Conservation (phyloP, 2,888 invertebrate species). For the Leptinotarsa rubiginosa region DNA sequence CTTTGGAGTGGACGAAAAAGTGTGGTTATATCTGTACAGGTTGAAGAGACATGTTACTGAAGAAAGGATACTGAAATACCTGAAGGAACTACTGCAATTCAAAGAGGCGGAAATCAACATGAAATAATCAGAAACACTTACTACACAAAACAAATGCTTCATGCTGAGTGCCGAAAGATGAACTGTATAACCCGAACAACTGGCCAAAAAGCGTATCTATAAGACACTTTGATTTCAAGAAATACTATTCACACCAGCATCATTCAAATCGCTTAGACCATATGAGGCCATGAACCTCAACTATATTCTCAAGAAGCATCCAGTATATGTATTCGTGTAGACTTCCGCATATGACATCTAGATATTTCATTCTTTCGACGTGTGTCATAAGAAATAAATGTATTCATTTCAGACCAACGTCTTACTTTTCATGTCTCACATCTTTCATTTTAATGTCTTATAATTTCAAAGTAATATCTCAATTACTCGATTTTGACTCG, state of each 20-base stretch:
- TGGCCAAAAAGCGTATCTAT: neutral
- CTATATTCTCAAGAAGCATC: no score
- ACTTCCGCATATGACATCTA: no score
- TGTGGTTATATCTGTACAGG: constrained; percentile 2
- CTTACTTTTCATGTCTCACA: no score
- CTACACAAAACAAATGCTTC: constrained; percentile 4
- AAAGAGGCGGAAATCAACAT: neutral
- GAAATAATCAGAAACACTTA: no score
- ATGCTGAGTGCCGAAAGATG: neutral
- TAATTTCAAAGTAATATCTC: no score
- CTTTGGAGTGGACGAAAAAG: constrained; percentile 20
- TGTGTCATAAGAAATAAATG: no score
- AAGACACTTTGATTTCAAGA: neutral
- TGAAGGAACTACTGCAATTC: neutral
- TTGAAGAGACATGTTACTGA: constrained; percentile 12
- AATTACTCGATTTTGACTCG: no score
- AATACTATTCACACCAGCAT: neutral
- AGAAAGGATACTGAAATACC: neutral
- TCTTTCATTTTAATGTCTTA: no score
- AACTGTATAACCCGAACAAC: neutral
- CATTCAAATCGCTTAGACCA: neutral
- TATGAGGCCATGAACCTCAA: neutral
- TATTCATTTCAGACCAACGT: no score
- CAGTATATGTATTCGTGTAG: no score
- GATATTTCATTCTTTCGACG: no score